Percentiles rank a stretch among this genome's conserved stretches.
These are phyloP conservation scores for Phasia obesa DNA, from an alignment of 2,888 invertebrate genomes.

Conservation along the genomic window DNA sequence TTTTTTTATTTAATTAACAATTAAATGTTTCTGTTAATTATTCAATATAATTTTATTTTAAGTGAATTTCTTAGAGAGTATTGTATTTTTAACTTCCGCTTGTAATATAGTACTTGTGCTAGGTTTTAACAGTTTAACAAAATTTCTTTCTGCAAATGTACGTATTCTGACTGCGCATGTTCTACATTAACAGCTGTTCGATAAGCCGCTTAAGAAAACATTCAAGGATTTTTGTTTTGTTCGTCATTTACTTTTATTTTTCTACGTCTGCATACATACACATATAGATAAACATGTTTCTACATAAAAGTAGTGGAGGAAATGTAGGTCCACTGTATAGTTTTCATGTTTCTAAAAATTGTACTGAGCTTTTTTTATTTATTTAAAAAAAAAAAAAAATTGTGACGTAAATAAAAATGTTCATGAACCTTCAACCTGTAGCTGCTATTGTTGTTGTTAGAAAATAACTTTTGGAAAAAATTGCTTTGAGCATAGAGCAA, in stretches of 20 bases:
- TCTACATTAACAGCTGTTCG: slow-evolving; percentile 51
- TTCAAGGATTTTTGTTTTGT: slow-evolving; percentile 56
- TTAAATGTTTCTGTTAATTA: background rate
- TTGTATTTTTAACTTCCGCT: slow-evolving; percentile 30
- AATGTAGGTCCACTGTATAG: slow-evolving; percentile 23
- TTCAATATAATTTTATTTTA: background rate
- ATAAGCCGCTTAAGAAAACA: slow-evolving; percentile 59
- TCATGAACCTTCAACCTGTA: slow-evolving; percentile 69
- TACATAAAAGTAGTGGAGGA: background rate
- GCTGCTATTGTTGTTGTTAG: slow-evolving; percentile 45
- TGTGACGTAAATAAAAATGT: slow-evolving; percentile 64
- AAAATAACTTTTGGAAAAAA: background rate
- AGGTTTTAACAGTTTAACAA: slow-evolving; percentile 35
- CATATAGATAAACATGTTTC: background rate
- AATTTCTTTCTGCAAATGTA: slow-evolving; percentile 1
- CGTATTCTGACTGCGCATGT: slow-evolving; percentile 35
- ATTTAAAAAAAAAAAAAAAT: slow-evolving; percentile 13
- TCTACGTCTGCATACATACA: background rate
- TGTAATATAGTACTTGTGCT: slow-evolving; percentile 14
- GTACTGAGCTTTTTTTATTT: slow-evolving; percentile 33
- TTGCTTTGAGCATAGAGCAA: background rate
- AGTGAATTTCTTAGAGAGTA: background rate
- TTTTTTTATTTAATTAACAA: background rate
- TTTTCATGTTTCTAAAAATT: slow-evolving; percentile 3
- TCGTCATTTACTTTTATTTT: slow-evolving; percentile 35